Base-by-base conservation (phyloP, 2,888 invertebrate genomes). In the Osedax frankpressi region DNA sequence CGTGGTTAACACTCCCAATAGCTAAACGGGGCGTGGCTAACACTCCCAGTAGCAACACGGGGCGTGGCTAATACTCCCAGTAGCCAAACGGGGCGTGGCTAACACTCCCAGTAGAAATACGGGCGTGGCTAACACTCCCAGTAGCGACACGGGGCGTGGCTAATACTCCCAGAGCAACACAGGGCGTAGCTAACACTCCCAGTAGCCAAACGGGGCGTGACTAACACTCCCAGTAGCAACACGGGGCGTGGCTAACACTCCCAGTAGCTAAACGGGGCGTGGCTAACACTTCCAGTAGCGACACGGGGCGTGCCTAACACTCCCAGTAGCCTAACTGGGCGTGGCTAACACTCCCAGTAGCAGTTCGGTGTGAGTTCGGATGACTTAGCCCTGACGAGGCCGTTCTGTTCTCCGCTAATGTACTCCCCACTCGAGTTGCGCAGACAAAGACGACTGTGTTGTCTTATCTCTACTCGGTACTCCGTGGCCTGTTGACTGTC, bases 401-500 rank as follows among this genome's bases (percentile, higher is more conserved):
- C 84, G 75, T 82, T 84, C 76, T 83, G 83, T 78, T 83, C 83
- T 1, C 83, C 83, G 73, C 80, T 80, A 59, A 84, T 73, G 78
- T 79, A 84, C 28, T 91, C 90, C 79, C 88, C 88, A 74, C 84
- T 83, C 0, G 85, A 81, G 14, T 89, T 89, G 86, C 91, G 92
- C 86, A 96, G 93, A 86, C 92, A 91, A 82, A 96, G 90, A 80
- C 92, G 89, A 77, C 94, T 93, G 30, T 94, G 93, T 85, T 93
- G 94, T 79, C 93, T 89, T 81, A 96, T 88, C 87, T 95, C 94
- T 81, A 96, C 88, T 84, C 91, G 91, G 88, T 95, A 95, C 72
- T 92, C 91, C 80, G 90, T 89, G 25, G 93, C 90, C 26, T 87
- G 84, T 81, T 93, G 92, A 28, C 91, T 89, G 85, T 94, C 94